phyloP scores from a whole-genome alignment of 2,888 invertebrate genomes.

The Acrocyrtus sp. region DNA sequence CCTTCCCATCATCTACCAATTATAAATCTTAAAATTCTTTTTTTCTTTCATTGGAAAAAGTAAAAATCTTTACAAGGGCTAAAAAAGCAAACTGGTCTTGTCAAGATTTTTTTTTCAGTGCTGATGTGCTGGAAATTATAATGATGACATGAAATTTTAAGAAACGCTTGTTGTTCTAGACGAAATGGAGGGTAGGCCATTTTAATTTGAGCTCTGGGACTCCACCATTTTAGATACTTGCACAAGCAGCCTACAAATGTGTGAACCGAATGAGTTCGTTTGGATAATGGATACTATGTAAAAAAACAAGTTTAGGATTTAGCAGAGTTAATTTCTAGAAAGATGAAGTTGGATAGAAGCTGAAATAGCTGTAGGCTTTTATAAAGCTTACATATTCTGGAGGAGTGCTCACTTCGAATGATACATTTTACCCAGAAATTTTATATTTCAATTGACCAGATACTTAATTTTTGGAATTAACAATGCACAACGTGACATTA shows the following conservation, averaged over 20 bases:
- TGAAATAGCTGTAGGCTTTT: background rate
- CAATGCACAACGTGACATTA: background rate
- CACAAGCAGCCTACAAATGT: too few relatives aligned
- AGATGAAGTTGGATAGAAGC: background rate
- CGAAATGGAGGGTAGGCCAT: slow-evolving; percentile 12
- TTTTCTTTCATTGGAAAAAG: too few relatives aligned
- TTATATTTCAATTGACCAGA: slow-evolving; percentile 14
- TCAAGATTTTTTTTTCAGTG: background rate
- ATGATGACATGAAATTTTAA: background rate
- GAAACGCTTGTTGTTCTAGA: background rate
- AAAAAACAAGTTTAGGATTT: slow-evolving; percentile 13
- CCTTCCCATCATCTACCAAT: slow-evolving; percentile 44
- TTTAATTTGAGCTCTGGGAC: slow-evolving; percentile 25
- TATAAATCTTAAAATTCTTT: slow-evolving; percentile 33
- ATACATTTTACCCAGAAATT: background rate
- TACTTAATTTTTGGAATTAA: background rate
- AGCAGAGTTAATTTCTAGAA: background rate
- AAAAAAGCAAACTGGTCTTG: slow-evolving; percentile 20
- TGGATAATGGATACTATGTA: background rate
- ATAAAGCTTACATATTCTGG: background rate
- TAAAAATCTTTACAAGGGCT: background rate
- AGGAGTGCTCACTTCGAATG: background rate
- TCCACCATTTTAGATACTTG: too few relatives aligned
- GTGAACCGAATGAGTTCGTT: background rate
- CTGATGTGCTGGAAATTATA: background rate